phyloP scores from a whole-genome alignment of 2,113 vertebrate species.

The Dromas ardeola region DNA sequence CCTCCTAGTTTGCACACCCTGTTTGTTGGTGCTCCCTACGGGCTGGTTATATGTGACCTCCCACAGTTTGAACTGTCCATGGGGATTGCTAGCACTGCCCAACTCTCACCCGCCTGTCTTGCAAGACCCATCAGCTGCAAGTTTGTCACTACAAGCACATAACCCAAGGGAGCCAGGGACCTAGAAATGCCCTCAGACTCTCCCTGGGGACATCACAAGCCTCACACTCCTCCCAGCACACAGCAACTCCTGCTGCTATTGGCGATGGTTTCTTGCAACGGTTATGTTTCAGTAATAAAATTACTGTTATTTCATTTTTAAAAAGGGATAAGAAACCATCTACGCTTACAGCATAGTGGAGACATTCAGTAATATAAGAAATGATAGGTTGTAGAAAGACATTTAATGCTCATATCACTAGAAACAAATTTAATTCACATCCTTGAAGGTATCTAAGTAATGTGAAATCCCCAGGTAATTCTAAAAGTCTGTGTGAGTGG shows the following conservation, averaged over 20 bases:
- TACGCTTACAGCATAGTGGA: neutral
- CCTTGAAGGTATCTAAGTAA: neutral
- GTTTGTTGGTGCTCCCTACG: neutral
- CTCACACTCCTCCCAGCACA: rapidly evolving
- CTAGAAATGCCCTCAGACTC: neutral
- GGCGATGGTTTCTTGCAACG: neutral
- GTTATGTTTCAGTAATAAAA: neutral
- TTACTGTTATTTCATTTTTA: neutral
- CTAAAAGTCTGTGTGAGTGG: neutral
- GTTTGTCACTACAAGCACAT: neutral
- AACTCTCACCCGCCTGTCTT: neutral
- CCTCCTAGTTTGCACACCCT: neutral
- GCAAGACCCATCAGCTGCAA: neutral
- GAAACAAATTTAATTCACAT: neutral
- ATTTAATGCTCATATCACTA: neutral
- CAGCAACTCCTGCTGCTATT: neutral
- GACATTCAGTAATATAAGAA: neutral
- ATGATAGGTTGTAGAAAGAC: neutral
- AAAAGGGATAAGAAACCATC: neutral
- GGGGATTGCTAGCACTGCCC: neutral
- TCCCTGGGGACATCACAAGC: neutral
- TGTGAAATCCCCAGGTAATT: neutral
- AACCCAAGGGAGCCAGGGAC: rapidly evolving
- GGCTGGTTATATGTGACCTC: rapidly evolving
- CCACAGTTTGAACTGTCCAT: neutral